Evolutionary conservation across 2,888 invertebrate species (phyloP).

Genomic region (Mellilla xanthometata): DNA sequence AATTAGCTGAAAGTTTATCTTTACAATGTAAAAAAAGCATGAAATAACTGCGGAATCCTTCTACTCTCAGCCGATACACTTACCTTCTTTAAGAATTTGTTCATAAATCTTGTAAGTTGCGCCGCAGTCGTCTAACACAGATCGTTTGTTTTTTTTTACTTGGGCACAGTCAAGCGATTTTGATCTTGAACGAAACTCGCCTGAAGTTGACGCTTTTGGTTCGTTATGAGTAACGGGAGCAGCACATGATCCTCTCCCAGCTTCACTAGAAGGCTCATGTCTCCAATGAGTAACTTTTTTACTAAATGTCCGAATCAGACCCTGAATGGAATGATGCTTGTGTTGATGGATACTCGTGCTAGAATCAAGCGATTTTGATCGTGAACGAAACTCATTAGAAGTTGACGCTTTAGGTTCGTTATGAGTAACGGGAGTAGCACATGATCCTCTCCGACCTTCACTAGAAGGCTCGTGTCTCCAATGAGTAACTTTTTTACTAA

Average conservation of each 20-base stretch:
- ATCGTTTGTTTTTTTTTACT: constrained; percentile 61
- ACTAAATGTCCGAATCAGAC: constrained; percentile 88
- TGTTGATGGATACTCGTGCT: constrained; percentile 74
- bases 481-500: constrained; percentile 88
- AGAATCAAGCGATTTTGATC: constrained; percentile 90
- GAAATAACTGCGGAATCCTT: too few species aligned
- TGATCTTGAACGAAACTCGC: constrained; percentile 89
- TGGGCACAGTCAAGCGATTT: constrained; percentile 88
- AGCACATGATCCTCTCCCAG: constrained; percentile 66
- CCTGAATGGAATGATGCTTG: constrained; percentile 89
- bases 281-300: constrained; percentile 89
- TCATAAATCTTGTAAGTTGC: constrained; percentile 92
- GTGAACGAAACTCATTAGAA: constrained; percentile 86
- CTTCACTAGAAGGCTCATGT: constrained; percentile 75
- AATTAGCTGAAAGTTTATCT: too few species aligned
- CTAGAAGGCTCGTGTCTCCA: constrained; percentile 83
- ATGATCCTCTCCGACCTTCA: constrained; percentile 73
- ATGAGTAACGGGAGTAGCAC: constrained; percentile 70
- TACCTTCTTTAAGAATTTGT: constrained; percentile 85
- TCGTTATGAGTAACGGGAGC: constrained; percentile 72
- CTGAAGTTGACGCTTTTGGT: constrained; percentile 67
- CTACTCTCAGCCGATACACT: constrained; percentile 4
- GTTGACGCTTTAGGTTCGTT: constrained; percentile 65
- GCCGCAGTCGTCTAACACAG: constrained; percentile 88
- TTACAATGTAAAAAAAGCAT: too few species aligned